phyloP scores from a whole-genome alignment of 2,797 vertebrate genomes.

The Amphiprion clarkii region DNA sequence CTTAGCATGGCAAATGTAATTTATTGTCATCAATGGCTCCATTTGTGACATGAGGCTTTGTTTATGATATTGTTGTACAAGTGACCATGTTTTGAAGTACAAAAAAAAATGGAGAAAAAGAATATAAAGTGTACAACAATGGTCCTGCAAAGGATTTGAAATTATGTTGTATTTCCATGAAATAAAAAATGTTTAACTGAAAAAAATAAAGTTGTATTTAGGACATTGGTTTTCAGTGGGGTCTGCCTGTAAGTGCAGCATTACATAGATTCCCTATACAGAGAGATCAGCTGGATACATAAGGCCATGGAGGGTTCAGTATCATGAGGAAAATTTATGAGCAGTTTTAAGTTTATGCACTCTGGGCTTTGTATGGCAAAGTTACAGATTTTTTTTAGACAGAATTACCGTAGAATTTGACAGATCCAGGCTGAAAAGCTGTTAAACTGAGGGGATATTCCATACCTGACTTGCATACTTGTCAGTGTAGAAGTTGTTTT shows the following conservation, averaged over 20 bases:
- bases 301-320: no score
- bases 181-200: conserved; percentile 88
- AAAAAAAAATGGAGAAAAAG: conserved; percentile 62
- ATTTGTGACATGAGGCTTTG: conserved; percentile 90
- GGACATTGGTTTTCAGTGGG: background rate
- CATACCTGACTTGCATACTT: no score
- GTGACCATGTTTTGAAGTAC: conserved; percentile 89
- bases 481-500: no score
- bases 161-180: conserved; percentile 90
- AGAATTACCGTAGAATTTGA: no score
- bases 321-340: no score
- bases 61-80: conserved; percentile 90
- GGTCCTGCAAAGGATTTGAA: conserved; percentile 84
- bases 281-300: no score
- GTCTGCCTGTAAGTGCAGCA: background rate
- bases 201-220: conserved; percentile 28
- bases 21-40: conserved; percentile 89
- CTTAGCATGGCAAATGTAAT: conserved; percentile 89
- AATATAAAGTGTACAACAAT: conserved; percentile 86
- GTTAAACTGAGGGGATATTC: no score
- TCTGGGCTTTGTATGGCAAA: no score
- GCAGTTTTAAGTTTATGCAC: no score
- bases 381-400: no score
- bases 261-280: no score
- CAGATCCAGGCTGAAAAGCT: no score